These are phyloP conservation scores for Thymelicus sylvestris DNA, from an alignment of 2,888 invertebrate species.

Conservation along the genomic window DNA sequence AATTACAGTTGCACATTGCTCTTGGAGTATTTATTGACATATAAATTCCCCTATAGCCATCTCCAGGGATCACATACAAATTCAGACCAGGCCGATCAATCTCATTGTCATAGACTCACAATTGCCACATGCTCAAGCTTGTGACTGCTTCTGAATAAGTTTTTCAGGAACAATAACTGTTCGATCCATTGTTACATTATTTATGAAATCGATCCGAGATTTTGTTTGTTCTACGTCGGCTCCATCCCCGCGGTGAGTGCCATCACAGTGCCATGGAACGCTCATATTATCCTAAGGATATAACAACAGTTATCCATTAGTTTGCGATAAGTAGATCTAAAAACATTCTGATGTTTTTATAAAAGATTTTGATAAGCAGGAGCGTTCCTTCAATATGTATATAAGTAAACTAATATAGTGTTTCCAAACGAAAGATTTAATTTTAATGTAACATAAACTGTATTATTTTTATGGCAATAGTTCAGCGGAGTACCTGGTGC, in stretches of 20 bases:
- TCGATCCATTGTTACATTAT: slow-evolving; percentile 4
- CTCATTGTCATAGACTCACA: no score
- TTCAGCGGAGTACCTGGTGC: no score
- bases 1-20: no score
- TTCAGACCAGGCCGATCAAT: no score
- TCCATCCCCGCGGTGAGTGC: slow-evolving; percentile 1
- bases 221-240: slow-evolving; percentile 17
- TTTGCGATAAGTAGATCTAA: slow-evolving; percentile 5
- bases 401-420: background rate
- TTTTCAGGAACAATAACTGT: background rate
- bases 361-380: background rate
- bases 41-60: no score
- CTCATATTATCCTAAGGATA: slow-evolving; percentile 17
- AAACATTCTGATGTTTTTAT: slow-evolving; percentile 19
- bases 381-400: background rate
- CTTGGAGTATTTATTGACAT: no score
- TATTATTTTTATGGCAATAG: no score
- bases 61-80: no score
- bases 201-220: slow-evolving; percentile 10
- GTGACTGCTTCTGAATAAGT: background rate
- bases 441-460: no score
- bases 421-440: no score
- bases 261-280: slow-evolving; percentile 16
- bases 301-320: slow-evolving; percentile 30
- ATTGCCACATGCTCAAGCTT: no score